Percentiles rank a stretch among this genome's conserved stretches.
Conservation (phyloP, 2,888 invertebrate genomes). For the Cantharis rustica region DNA sequence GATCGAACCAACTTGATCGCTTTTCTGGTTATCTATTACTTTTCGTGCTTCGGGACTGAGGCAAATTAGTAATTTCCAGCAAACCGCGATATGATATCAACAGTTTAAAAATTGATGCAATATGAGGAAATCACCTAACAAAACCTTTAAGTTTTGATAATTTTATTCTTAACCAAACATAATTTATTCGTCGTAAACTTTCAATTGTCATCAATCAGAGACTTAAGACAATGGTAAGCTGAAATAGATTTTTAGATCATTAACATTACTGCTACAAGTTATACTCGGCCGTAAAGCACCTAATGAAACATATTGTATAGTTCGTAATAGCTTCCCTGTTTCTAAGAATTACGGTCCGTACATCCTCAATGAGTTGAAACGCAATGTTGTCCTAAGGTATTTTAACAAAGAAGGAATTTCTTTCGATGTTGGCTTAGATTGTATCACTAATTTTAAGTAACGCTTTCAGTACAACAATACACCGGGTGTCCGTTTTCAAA, state of each 20-base stretch:
- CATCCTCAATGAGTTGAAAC: not conserved
- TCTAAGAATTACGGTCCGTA: conserved; percentile 16
- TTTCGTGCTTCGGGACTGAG: not conserved
- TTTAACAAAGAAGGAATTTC: not conserved
- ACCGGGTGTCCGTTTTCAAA: too few species aligned
- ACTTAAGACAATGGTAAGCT: not conserved
- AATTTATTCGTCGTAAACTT: not conserved
- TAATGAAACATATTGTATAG: not conserved
- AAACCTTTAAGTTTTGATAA: not conserved
- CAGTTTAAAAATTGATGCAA: not conserved
- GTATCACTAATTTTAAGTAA: not conserved
- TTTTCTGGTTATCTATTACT: conserved; percentile 5
- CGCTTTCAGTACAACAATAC: not conserved
- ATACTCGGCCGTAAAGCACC: not conserved
- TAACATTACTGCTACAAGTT: not conserved
- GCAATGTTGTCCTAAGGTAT: conserved; percentile 7
- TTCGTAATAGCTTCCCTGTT: conserved; percentile 4
- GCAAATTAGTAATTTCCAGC: not conserved
- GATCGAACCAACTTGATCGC: conserved; percentile 11
- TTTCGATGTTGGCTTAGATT: not conserved
- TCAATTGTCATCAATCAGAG: not conserved
- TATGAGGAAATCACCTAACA: not conserved
- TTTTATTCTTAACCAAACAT: not conserved
- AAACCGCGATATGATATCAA: not conserved
- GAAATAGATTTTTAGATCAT: not conserved